Evolutionary conservation across 2,888 invertebrate species (phyloP), one percentile per base, ranked within the genome.

Genomic region (Agrochola litura): DNA sequence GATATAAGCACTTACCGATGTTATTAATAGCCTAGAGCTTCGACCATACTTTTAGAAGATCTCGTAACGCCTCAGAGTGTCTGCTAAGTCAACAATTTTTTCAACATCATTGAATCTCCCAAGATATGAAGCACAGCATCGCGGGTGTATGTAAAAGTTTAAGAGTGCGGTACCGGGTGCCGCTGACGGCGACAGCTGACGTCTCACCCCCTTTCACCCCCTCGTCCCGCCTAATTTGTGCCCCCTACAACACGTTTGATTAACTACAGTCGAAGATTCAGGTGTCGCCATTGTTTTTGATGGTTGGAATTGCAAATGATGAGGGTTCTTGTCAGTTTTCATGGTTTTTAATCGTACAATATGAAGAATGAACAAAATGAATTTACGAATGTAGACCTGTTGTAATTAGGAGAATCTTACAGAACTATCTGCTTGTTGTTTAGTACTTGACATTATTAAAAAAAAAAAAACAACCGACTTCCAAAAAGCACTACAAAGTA

Each of bases 101-200:
- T 69, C 30, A 64, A 58, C 82, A 71, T 71, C 85, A 76, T 76
- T 68, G 73, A 77, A 67, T 41, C 25, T 52, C 41, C 19, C 63
- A 85, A 85, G 78, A 82, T 77, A 83, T 85, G 83, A 69, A 69
- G 64, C 37, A 4, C 6, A 37, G 54, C 16, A 63, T 73, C 54
- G 73, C 30, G 79, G 73, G 76, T 78, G 77, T 87, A 87, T 86
- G 86, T 87, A 86, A 86, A 86, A 86, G 83, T 87, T 87, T 77
- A 86, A 83, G 80, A 86, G 87, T 79, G 73, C 65, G 83, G 79
- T 9, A 6, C 83, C 87, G 79, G 79, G 71, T 79, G 87, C 58
- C n/a, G 10, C 25, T 73, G 83, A 72, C 70, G 54, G 82, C 76
- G 88, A 86, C 86, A 87, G 86, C 86, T 86, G 86, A 86, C 77